Evolutionary conservation across 2,888 invertebrate species (phyloP).

Genomic region (Andrena fulva): DNA sequence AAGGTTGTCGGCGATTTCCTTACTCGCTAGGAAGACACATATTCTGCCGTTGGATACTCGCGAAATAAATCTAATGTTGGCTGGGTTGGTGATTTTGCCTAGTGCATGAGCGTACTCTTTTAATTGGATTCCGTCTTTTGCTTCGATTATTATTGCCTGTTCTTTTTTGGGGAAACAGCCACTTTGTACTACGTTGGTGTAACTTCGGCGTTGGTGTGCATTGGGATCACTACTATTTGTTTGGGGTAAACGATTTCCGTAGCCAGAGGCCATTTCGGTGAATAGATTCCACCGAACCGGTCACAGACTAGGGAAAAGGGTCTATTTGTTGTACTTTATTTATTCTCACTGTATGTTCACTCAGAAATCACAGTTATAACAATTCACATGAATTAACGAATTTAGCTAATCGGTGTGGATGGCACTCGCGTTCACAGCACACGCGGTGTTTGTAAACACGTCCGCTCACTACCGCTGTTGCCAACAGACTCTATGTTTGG

Average conservation of each 20-base stretch:
- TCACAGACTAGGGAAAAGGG: not conserved
- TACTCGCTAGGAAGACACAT: slow-evolving; percentile 23
- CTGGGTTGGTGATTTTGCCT: slow-evolving; percentile 15
- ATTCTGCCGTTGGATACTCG: slow-evolving; percentile 24
- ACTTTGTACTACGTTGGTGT: slow-evolving; percentile 18
- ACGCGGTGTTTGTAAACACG: not conserved
- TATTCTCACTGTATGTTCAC: not conserved
- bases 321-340: not conserved
- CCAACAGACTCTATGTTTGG: not conserved
- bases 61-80: slow-evolving; percentile 33
- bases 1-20: slow-evolving; percentile 13
- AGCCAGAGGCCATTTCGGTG: slow-evolving; percentile 2
- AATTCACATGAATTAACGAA: not conserved
- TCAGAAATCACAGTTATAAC: not conserved
- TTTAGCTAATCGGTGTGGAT: not conserved
- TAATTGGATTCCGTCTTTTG: slow-evolving; percentile 26
- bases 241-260: not conserved
- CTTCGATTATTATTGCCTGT: slow-evolving; percentile 41
- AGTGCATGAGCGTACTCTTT: slow-evolving; percentile 30
- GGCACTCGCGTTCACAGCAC: slow-evolving; percentile 8
- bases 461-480: not conserved
- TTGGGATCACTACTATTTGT: not conserved
- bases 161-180: slow-evolving; percentile 32
- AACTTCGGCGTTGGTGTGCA: not conserved
- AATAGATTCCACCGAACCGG: not conserved